Evolutionary conservation across 1,140 invertebrate species (phyloP).

Genomic region (Tetramorium simillimum): DNA sequence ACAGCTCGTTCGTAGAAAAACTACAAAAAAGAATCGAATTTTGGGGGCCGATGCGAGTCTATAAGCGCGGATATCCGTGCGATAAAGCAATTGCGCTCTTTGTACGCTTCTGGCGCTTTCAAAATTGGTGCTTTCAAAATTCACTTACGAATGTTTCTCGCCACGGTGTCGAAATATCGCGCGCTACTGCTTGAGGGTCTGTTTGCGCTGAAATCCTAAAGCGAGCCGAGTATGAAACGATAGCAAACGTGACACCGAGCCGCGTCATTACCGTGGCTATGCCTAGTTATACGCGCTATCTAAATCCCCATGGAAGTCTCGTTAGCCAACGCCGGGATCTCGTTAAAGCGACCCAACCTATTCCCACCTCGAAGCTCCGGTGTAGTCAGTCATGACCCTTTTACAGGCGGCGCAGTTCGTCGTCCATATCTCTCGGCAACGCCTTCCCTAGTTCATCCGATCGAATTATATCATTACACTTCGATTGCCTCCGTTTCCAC

Average conservation of each 20-base stretch:
- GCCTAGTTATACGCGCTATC: slow-evolving; percentile 60
- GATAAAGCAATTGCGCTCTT: not conserved
- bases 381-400: slow-evolving; percentile 17
- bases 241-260: slow-evolving; percentile 60
- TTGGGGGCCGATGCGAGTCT: not conserved
- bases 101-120: not conserved
- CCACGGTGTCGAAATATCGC: not conserved
- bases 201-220: slow-evolving; percentile 10
- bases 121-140: not conserved
- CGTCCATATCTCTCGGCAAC: slow-evolving; percentile 48
- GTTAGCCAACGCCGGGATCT: slow-evolving; percentile 66
- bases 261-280: slow-evolving; percentile 60
- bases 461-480: slow-evolving; percentile 64
- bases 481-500: slow-evolving; percentile 40
- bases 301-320: slow-evolving; percentile 73
- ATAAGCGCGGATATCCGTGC: not conserved
- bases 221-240: slow-evolving; percentile 49
- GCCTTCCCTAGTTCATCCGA: slow-evolving; percentile 26
- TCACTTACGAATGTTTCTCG: not conserved
- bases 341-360: slow-evolving; percentile 66
- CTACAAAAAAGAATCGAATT: not conserved
- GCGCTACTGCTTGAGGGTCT: not conserved
- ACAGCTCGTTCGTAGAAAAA: not conserved
- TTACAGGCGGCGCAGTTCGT: slow-evolving; percentile 22
- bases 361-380: slow-evolving; percentile 33